Conservation (phyloP, 2,888 invertebrate species). For the Ctena decussata region DNA sequence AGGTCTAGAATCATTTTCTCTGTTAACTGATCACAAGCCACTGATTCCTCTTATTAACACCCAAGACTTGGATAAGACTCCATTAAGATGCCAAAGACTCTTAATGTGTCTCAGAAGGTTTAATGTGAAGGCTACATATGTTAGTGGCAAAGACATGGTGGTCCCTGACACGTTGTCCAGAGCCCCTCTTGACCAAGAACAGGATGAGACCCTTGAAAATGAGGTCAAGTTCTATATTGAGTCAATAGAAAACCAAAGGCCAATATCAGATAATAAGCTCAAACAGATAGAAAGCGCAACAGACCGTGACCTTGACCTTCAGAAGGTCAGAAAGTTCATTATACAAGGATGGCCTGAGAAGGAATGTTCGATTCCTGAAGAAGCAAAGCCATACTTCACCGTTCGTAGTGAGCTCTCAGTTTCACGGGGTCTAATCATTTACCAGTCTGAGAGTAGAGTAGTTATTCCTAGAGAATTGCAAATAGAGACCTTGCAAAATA, state of each 20-base stretch:
- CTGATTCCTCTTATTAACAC: slow-evolving; percentile 65
- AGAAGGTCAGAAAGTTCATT: slow-evolving; percentile 16
- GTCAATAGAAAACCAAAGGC: slow-evolving; percentile 4
- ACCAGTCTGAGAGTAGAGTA: slow-evolving; percentile 20
- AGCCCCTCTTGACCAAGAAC: slow-evolving; percentile 10
- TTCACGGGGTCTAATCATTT: slow-evolving; percentile 42
- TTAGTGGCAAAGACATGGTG: slow-evolving; percentile 57
- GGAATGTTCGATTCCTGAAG: background rate
- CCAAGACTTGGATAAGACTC: slow-evolving; percentile 50
- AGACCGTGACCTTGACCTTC: slow-evolving; percentile 23
- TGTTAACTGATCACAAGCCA: slow-evolving; percentile 69
- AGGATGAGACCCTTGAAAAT: slow-evolving; percentile 15
- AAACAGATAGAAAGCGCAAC: slow-evolving; percentile 23
- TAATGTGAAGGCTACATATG: slow-evolving; percentile 37
- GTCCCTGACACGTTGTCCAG: slow-evolving; percentile 63
- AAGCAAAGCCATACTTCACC: slow-evolving; percentile 26
- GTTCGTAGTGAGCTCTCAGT: slow-evolving; percentile 34
- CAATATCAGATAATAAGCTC: slow-evolving; percentile 29
- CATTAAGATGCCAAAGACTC: slow-evolving; percentile 64
- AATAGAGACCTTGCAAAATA: slow-evolving; percentile 28
- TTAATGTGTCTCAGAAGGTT: slow-evolving; percentile 59
- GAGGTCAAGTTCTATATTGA: slow-evolving; percentile 36
- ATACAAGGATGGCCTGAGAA: slow-evolving; percentile 53
- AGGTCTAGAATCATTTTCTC: slow-evolving; percentile 50
- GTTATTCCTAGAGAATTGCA: slow-evolving; percentile 35